These are phyloP conservation scores for Mylabris phalerata DNA, from an alignment of 1,140 invertebrate species.

Conservation along the genomic window DNA sequence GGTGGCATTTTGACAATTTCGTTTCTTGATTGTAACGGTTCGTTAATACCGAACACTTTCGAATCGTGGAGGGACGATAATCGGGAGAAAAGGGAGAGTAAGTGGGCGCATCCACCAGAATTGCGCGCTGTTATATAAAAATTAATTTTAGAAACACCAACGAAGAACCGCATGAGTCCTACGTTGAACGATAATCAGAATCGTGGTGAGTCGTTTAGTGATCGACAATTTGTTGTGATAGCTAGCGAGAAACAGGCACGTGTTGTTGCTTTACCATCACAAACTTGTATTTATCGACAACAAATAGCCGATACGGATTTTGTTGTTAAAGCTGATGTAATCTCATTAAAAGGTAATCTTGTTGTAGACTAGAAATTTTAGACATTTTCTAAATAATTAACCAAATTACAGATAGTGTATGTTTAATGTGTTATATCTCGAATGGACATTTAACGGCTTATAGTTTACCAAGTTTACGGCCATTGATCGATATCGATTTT, in stretches of 20 bases:
- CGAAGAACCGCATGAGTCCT: constrained; percentile 68
- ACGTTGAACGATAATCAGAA: constrained; percentile 49
- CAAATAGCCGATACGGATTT: constrained; percentile 82
- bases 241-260: constrained; percentile 92
- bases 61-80: constrained; percentile 85
- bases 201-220: constrained; percentile 53
- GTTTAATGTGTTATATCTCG: constrained; percentile 87
- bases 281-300: constrained; percentile 82
- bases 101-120: constrained; percentile 26
- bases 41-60: constrained; percentile 74
- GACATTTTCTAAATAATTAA: constrained; percentile 1
- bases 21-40: constrained; percentile 90
- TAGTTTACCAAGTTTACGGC: constrained; percentile 87
- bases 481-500: constrained; percentile 88
- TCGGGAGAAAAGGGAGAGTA: constrained; percentile 59
- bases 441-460: constrained; percentile 88
- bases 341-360: constrained; percentile 77
- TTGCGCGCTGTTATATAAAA: neutral
- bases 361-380: neutral
- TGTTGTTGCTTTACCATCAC: constrained; percentile 88
- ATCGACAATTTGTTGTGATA: constrained; percentile 88
- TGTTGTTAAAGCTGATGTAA: constrained; percentile 90
- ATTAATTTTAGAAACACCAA: constrained; percentile 50
- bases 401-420: constrained; percentile 76
- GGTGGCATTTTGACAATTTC: constrained; percentile 89